Conservation (phyloP, 2,888 invertebrate genomes). For the Syrista parreyssii region DNA sequence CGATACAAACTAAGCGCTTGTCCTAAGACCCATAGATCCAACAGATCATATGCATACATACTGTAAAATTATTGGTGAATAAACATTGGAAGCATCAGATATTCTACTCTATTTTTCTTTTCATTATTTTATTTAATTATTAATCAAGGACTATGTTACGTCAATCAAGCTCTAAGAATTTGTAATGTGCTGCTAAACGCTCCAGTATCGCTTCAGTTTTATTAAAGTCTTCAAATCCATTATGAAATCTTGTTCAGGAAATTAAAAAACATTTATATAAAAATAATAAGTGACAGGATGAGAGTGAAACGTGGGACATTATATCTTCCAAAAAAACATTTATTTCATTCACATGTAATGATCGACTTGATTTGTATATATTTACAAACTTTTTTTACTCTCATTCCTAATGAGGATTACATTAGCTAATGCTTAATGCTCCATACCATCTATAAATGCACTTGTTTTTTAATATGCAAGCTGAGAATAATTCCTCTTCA, state of each 20-base stretch:
- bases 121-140: neutral
- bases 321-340: neutral
- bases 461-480: neutral
- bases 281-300: neutral
- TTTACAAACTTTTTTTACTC: neutral
- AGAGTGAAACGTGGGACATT: neutral
- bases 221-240: neutral
- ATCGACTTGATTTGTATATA: neutral
- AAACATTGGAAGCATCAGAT: conserved; percentile 53
- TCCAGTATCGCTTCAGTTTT: no score
- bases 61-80: conserved; percentile 61
- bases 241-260: neutral
- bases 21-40: conserved; percentile 45
- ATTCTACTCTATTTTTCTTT: neutral
- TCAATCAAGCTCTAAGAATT: no score
- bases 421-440: neutral
- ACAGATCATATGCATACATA: conserved; percentile 54
- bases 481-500: neutral
- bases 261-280: neutral
- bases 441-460: neutral
- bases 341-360: neutral
- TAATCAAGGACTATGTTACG: neutral
- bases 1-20: conserved; percentile 45
- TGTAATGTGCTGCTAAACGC: no score
- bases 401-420: neutral